Conservation (phyloP, 2,797 vertebrate species). For the Naso thynnoides region DNA sequence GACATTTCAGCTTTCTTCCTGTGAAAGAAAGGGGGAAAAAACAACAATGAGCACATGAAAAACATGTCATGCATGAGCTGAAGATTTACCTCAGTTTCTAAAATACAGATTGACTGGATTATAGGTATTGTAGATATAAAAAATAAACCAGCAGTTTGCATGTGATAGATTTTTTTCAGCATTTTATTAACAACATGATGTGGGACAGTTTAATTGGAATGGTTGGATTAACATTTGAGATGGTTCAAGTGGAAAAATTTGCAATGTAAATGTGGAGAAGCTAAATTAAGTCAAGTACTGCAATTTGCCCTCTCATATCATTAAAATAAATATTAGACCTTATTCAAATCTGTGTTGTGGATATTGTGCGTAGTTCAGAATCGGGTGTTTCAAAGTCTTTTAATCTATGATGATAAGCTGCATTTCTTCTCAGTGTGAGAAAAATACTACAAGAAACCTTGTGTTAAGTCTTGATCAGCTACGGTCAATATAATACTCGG, state of each 20-base stretch:
- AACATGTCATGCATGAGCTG: neutral
- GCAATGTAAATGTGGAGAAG: neutral
- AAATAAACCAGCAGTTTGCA: neutral
- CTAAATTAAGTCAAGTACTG: neutral
- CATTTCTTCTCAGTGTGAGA: too few species aligned
- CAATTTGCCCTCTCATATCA: too few species aligned
- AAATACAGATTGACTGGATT: neutral
- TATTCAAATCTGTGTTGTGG: neutral
- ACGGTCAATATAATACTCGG: too few species aligned
- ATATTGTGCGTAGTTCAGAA: too few species aligned
- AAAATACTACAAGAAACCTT: too few species aligned
- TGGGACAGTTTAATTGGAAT: neutral
- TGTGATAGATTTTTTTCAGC: neutral
- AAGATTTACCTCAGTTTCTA: neutral
- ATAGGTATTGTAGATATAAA: neutral
- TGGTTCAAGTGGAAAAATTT: neutral
- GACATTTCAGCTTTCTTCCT: conserved; percentile 46
- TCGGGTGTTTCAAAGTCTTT: neutral
- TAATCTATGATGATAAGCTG: neutral
- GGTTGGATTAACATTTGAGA: neutral
- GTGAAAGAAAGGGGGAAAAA: neutral
- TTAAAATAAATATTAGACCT: neutral
- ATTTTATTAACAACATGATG: neutral
- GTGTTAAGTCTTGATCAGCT: neutral
- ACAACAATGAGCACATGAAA: neutral